Evolutionary conservation across 2,797 vertebrate species (phyloP).

Genomic region (Sebastes iracundus): DNA sequence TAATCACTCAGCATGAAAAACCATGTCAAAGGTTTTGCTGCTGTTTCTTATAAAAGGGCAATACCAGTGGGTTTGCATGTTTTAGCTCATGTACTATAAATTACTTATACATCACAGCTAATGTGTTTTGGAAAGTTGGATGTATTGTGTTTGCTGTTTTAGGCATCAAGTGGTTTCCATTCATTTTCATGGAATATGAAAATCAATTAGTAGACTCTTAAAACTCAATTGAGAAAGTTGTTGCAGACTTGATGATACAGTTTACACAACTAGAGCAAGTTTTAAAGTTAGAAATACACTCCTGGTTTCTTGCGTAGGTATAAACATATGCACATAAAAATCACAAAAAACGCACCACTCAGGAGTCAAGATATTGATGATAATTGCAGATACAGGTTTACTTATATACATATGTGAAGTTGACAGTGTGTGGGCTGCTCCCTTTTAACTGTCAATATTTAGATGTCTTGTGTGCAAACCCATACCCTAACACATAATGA

Average conservation of each 20-base stretch:
- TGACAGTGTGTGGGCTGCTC: background rate
- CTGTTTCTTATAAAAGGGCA: background rate
- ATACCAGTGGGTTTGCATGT: background rate
- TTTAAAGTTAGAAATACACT: background rate
- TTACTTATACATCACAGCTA: background rate
- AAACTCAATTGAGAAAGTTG: background rate
- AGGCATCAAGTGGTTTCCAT: background rate
- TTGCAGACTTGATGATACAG: background rate
- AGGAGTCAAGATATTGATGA: background rate
- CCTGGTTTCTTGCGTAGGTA: background rate
- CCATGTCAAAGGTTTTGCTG: background rate
- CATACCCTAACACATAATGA: too few species aligned
- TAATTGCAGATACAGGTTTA: background rate
- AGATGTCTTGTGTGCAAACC: background rate
- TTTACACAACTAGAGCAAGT: background rate
- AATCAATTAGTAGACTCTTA: background rate
- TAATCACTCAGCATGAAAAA: slow-evolving; percentile 26
- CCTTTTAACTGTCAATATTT: background rate
- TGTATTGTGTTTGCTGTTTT: background rate
- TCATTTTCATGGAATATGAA: background rate
- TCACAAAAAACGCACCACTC: background rate
- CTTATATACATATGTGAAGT: background rate
- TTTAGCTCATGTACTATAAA: background rate
- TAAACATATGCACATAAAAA: background rate
- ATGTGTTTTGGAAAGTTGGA: background rate